A percentile compares a stretch with the other conserved stretches of the same genome.
Conservation (phyloP, 2,113 vertebrate species). For the Salminus brasiliensis region DNA sequence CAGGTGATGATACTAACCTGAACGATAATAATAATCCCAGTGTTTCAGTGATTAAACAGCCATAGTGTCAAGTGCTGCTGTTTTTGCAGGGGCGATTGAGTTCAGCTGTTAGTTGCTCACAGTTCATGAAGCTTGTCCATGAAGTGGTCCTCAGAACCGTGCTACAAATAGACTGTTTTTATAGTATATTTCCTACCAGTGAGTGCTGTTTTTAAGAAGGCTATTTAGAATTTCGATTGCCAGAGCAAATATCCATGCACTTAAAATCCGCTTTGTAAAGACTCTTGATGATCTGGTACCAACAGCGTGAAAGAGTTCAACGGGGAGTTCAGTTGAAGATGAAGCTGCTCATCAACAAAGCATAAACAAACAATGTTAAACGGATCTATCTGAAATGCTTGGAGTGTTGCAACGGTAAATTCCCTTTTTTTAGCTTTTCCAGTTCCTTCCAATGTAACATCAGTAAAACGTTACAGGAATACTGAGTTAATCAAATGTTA, state of each 20-base stretch:
- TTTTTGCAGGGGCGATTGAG: conserved; percentile 6
- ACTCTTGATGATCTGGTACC: background rate
- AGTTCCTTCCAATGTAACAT: too few species aligned
- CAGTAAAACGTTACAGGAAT: too few species aligned
- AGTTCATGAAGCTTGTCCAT: background rate
- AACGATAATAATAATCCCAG: background rate
- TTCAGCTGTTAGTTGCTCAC: background rate
- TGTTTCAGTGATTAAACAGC: background rate
- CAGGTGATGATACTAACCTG: background rate
- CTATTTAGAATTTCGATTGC: too few species aligned
- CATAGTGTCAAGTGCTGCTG: background rate
- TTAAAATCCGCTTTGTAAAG: background rate
- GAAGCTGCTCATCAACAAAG: too few species aligned
- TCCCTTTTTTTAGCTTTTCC: too few species aligned
- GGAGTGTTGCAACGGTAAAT: too few species aligned
- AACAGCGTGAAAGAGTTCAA: background rate
- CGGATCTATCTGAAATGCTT: too few species aligned
- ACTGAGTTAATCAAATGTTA: too few species aligned
- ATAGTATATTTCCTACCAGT: background rate
- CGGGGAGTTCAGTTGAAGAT: too few species aligned
- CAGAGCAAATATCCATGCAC: background rate
- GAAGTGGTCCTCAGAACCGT: background rate
- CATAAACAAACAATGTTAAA: too few species aligned
- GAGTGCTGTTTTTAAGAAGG: too few species aligned
- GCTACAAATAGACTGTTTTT: background rate